These are phyloP conservation scores for Cyclura pinguis DNA, from an alignment of 2,797 vertebrate species.

Conservation along the genomic window DNA sequence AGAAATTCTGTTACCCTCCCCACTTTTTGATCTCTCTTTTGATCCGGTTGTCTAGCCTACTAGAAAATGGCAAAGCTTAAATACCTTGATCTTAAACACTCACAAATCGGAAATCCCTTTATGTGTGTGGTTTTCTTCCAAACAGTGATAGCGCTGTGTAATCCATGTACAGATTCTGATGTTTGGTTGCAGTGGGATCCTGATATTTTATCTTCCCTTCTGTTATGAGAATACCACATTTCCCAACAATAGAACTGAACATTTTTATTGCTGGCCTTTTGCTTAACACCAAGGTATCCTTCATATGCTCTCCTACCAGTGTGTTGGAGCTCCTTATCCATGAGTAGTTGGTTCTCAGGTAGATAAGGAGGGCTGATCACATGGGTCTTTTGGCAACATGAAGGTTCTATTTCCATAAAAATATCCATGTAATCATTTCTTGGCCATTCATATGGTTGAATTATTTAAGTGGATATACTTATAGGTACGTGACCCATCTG, in stretches of 20 bases:
- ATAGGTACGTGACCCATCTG: not conserved
- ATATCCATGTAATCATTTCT: not conserved
- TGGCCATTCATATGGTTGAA: not conserved
- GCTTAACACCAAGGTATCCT: not conserved
- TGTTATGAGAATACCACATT: not conserved
- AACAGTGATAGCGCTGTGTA: not conserved
- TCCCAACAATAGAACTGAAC: not conserved
- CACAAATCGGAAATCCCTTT: not conserved
- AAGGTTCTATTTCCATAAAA: not conserved
- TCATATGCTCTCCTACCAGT: not conserved
- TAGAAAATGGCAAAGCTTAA: not conserved
- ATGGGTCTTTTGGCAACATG: not conserved
- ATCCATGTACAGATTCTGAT: not conserved
- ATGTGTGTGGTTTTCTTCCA: not conserved
- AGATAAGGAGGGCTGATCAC: not conserved
- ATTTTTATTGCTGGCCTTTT: not conserved
- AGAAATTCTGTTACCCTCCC: not conserved
- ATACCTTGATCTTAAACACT: not conserved
- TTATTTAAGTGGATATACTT: not conserved
- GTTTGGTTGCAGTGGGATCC: too few species aligned
- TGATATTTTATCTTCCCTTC: not conserved
- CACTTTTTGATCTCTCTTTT: too few species aligned
- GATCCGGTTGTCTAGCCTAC: not conserved
- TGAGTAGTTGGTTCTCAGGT: not conserved
- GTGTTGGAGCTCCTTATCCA: not conserved